Evolutionary conservation across 2,888 invertebrate genomes (phyloP), one percentile per base, ranked within the genome.

Genomic region (Limulus polyphemus): DNA sequence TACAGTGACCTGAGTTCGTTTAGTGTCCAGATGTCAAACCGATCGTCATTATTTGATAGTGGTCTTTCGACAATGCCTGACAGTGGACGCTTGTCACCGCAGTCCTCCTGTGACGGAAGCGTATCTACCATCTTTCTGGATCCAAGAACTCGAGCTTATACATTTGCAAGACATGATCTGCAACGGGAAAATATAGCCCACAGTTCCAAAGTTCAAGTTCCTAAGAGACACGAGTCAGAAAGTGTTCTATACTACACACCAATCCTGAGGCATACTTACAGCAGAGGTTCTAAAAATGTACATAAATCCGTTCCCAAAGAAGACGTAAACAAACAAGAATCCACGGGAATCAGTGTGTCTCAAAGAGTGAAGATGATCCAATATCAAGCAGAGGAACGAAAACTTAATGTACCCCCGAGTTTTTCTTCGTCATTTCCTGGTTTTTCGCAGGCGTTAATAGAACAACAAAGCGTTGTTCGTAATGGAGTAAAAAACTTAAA

Each of bases 151-250:
- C 63, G 77, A 78, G 68, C 85, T 85, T 72, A 78, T 84, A 65
- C 48, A 12, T 49, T 59, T 10, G 57, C 55, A 1, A 54, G 54
- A 17, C 55, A 55, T 11, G 58, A 57, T 10, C 32, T 49, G n/a
- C 51, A 54, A 47, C 58, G 49, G 11, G 65, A 62, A 32, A 60
- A 59, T 12, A 86, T 88, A 68, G 87, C 83, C 56, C 87, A 87
- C 72, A 87, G 87, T 71, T 84, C 87, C 47, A 79, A 85, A 63
- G 87, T 88, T 46, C 83, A 84, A 72, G 84, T 86, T 56, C 87
- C 87, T 12, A 86, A 87, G 75, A 80, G 86, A 61, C 86, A 87
- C 75, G 83, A 86, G 72, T 86, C 86, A 57, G 87, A 87, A 75
- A 86, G 85, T 72, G 85, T 87, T 17, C 76, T 86, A 55, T 86